Conservation (phyloP, 2,797 vertebrate species). For the Acropternis orthonyx region DNA sequence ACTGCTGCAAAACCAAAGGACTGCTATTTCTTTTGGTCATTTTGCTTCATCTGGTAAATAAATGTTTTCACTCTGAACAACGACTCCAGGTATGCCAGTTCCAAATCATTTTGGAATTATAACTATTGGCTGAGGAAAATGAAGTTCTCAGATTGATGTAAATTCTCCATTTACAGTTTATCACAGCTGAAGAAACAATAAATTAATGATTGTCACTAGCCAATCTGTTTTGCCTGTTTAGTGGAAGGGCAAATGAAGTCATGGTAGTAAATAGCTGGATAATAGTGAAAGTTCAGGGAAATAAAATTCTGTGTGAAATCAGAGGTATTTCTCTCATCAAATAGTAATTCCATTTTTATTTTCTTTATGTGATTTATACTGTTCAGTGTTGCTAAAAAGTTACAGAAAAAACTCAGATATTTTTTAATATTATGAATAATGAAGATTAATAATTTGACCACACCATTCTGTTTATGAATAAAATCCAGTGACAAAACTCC, state of each 20-base stretch:
- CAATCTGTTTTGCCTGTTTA: neutral
- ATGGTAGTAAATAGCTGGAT: neutral
- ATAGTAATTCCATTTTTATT: neutral
- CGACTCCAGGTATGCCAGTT: neutral
- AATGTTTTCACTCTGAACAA: neutral
- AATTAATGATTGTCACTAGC: neutral
- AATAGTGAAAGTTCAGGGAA: neutral
- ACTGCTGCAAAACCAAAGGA: neutral
- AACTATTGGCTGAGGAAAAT: neutral
- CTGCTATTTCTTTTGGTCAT: neutral
- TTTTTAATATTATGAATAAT: neutral
- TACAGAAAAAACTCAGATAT: neutral
- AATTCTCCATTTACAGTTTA: slow-evolving; percentile 20
- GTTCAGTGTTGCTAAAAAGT: neutral
- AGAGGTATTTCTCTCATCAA: neutral
- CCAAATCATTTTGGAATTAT: neutral
- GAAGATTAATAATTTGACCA: neutral
- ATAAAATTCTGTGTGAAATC: neutral
- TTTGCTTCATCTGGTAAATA: neutral
- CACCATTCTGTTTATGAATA: neutral
- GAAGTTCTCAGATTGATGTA: neutral
- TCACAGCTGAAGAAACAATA: neutral
- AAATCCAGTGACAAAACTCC: neutral
- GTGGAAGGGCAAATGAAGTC: neutral
- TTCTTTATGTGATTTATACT: neutral